Base-by-base conservation (phyloP, 2,113 vertebrate species). In the Hucho hucho region DNA sequence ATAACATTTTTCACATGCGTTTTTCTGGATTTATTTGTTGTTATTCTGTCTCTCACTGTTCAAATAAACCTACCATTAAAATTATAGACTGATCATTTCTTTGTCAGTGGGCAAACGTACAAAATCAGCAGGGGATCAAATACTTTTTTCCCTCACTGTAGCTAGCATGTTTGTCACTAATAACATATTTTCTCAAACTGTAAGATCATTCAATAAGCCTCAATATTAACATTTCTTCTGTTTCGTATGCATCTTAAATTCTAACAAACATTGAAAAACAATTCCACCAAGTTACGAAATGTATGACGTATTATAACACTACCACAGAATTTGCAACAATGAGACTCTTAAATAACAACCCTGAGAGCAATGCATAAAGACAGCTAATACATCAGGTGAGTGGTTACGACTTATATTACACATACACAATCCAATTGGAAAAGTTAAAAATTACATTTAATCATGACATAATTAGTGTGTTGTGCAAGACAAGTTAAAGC, bases 351-450 rank as follows among this genome's bases (percentile, higher is more conserved):
- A 70, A 76, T 59, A 26, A 78, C 26, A 74, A 71, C 75, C 84
- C 75, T 82, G 77, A 82, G 80, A 73, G 46, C 70, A 65, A 46
- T 56, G 25, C 20, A 16, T 2, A 58, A 37, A 59, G 43, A 63
- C 25, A 58, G 20, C 53, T 6, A 29, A 28, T 11, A 28, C 18
- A 37, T 24, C 6, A 59, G 61, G 70, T 18, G 58, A 12, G 28
- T 72, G 53, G 53, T 56, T 56, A 56, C 18, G 1, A 6, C 53
- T 14, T 56, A 5, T 56, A 56, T 56, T 4, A 56, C 1, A 56
- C 53, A 56, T 56, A 56, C 37, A 43, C 3, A 20, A 56, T 56
- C 53, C 16, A 6, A 56, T 20, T 20, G 53, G 13, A 43, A 43
- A 9, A 43, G 37, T 11, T 43, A 2, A 2, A 43, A 43, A 12